phyloP scores from a whole-genome alignment of 2,888 invertebrate genomes.

The Teinopalpus imperialis region DNA sequence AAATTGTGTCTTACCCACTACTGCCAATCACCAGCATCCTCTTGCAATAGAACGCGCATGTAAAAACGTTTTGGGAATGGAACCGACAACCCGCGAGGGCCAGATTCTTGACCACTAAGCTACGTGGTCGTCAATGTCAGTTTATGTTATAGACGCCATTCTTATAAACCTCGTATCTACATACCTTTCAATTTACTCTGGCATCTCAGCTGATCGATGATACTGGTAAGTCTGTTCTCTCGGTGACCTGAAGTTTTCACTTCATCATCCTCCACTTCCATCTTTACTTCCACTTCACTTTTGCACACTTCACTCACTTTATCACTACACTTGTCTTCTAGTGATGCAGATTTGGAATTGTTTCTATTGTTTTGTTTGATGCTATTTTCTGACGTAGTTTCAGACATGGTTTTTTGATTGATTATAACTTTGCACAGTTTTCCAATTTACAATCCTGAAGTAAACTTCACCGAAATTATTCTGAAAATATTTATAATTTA shows the following conservation, averaged over 20 bases:
- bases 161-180: too few species aligned
- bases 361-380: conserved; percentile 26
- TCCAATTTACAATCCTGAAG: too few species aligned
- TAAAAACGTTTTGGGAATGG: too few species aligned
- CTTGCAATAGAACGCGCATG: too few species aligned
- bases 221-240: conserved; percentile 69
- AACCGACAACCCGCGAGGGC: too few species aligned
- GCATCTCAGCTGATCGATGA: conserved; percentile 73
- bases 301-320: conserved; percentile 38
- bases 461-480: too few species aligned
- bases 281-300: conserved; percentile 41
- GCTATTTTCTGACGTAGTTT: conserved; percentile 31
- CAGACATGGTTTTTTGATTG: conserved; percentile 30
- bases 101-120: too few species aligned
- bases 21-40: too few species aligned
- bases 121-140: too few species aligned
- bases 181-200: conserved; percentile 71
- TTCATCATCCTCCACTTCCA: conserved; percentile 47
- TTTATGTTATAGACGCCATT: too few species aligned
- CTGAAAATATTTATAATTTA: background rate
- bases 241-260: conserved; percentile 46
- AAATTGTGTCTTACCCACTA: too few species aligned
- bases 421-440: background rate
- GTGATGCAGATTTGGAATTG: conserved; percentile 31
- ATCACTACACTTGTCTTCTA: conserved; percentile 32